Evolutionary conservation across 2,888 invertebrate species (phyloP), one percentile per base, ranked within the genome.

Genomic region (Cistogaster globosa): DNA sequence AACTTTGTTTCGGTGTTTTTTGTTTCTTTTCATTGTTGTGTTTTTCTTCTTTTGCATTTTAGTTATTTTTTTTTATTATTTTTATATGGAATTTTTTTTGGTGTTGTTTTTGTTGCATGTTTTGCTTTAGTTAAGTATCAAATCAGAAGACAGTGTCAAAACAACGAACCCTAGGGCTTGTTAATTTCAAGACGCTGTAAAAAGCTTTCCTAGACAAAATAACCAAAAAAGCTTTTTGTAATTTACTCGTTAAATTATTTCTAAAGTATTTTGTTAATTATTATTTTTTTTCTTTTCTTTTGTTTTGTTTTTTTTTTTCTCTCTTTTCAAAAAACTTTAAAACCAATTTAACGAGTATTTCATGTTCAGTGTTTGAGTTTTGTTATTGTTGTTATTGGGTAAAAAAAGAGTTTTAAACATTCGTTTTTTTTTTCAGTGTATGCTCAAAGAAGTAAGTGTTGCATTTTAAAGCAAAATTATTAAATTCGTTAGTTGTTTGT

Each of bases 111-210:
- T 87, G 83, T 75, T 71, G 85, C 84, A 86, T 88, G 86, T 88
- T 87, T 80, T 62, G 84, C 12, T 42, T 11, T 12, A 65, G 87
- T 87, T 88, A 87, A 89, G 90, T 91, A 91, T 91, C 92, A 92
- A 92, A 92, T 92, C 92, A 92, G 92, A 92, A 92, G 92, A 92
- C 92, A 92, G 92, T 92, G 92, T 92, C 92, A 92, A 92, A 92
- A 92, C 90, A 92, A 92, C 91, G 92, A 90, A 92, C 92, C 92
- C 92, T 90, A 87, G 88, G 88, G 89, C 89, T 88, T 82, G 78
- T 82, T 83, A 51, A 74, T 79, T 69, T 82, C 60, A 82, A 82
- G 85, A 89, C 91, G 90, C 90, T 90, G 85, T 78, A 77, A 78
- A 71, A 71, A 82, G 82, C 69, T 79, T 60, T 65, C 32, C 62